Percentiles rank a stretch among this genome's conserved stretches.
Conservation (phyloP, 2,888 invertebrate species). For the Trissolcus brochymenae region DNA sequence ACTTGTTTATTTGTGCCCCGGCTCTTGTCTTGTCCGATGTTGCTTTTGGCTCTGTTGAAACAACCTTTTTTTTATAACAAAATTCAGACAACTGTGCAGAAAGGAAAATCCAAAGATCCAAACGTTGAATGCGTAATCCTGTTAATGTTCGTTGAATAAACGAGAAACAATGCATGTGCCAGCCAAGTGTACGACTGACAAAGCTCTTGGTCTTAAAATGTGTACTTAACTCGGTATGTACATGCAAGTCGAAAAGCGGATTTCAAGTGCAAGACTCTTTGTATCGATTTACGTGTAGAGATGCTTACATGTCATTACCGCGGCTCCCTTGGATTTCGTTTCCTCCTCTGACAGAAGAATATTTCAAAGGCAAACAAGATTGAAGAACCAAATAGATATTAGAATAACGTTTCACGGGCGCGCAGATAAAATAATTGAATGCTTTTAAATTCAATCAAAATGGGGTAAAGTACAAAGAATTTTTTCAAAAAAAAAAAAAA, state of each 20-base stretch:
- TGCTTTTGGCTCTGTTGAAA: conserved; percentile 59
- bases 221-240: conserved; percentile 20
- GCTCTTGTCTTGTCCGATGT: conserved; percentile 65
- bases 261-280: conserved; percentile 20
- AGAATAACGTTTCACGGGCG: neutral
- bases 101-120: neutral
- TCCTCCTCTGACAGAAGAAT: conserved; percentile 15
- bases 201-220: conserved; percentile 5
- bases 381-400: neutral
- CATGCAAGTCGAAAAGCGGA: conserved; percentile 26
- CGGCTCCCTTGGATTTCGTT: conserved; percentile 13
- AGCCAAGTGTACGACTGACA: conserved; percentile 8
- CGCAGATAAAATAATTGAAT: conserved; percentile 7
- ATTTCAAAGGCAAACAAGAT: neutral
- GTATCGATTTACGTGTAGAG: conserved; percentile 40
- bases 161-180: conserved; percentile 14
- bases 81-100: neutral
- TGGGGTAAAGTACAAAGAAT: conserved; percentile 4
- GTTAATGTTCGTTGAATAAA: neutral
- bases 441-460: conserved; percentile 17
- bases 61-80: conserved; percentile 46
- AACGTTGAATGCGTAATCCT: too few relatives aligned
- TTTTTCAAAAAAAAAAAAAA: conserved; percentile 1
- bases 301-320: conserved; percentile 40
- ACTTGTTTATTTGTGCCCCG: conserved; percentile 72